Base-by-base conservation (phyloP, 2,113 vertebrate species). In the Cryptomyrus ogoouensis region DNA sequence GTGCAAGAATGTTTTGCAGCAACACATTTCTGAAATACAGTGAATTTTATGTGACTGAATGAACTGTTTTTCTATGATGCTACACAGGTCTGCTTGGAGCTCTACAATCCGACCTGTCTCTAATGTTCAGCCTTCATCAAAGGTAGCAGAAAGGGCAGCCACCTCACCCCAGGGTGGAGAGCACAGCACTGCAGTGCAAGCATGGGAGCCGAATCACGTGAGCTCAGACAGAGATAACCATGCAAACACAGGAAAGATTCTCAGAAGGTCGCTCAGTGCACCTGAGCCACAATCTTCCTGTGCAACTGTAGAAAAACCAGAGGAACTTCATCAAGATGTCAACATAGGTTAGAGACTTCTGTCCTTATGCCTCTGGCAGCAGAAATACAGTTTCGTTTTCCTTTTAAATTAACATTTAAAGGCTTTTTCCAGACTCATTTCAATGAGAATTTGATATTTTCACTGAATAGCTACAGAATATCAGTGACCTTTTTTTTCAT, bases 121-220 rank as follows among this genome's bases (percentile, higher is more conserved):
- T 93, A 91, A 93, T 93, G 92, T 94, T 70, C 91, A 90, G 53
- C 39, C 92, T 56, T 90, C 93, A 92, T 94, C 93, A 94, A 92
- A 94, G 90, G 87, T 15, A 84, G 66, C 66, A 88, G 90, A 94
- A 93, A 93, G 93, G 90, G 91, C 92, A 92, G 47, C 46, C 0
- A 21, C 88, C n/a, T 91, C 91, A 21, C 90, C 92, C 91, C n/a
- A 83, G 90, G 89, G 70, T 77, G 87, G 89, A 89, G 91, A 91
- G 92, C 58, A 35, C 74, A 87, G 80, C 89, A 62, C 56, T 42
- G 31, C 88, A 92, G 44, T 90, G 89, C 17, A 19, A 46, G 27
- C 19, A 5, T 53, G 46, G 52, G 15, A 90, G 58, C 85, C 35
- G 0, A 21, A 50, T 88, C 90, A 90, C 47, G 92, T 93, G 0